phyloP scores from a whole-genome alignment of 2,888 invertebrate genomes.

The Nomada ferruginata region DNA sequence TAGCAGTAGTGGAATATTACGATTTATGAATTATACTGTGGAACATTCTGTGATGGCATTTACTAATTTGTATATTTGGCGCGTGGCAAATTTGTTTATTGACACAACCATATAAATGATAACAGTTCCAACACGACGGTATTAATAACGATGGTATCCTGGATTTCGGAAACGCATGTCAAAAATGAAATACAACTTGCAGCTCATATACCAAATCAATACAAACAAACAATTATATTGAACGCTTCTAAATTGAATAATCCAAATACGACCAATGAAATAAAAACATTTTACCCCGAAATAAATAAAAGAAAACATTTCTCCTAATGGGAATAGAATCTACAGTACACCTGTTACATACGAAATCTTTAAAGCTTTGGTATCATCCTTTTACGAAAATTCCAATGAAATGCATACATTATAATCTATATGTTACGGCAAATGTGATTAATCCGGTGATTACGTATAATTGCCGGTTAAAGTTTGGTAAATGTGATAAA shows the following conservation, averaged over 20 bases:
- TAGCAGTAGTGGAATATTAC: neutral
- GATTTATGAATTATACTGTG: neutral
- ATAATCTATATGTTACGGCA: too few relatives aligned
- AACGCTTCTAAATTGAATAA: neutral
- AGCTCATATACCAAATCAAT: neutral
- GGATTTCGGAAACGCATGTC: neutral
- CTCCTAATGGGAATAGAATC: too few relatives aligned
- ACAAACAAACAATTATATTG: neutral
- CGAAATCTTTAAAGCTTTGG: too few relatives aligned
- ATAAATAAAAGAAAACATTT: too few relatives aligned
- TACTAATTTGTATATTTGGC: conserved; percentile 12
- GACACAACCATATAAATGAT: neutral
- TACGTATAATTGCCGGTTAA: too few relatives aligned
- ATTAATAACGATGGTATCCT: neutral
- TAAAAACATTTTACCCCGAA: too few relatives aligned
- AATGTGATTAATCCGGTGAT: too few relatives aligned
- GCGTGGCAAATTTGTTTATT: conserved; percentile 14
- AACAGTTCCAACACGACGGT: neutral
- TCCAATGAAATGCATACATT: too few relatives aligned
- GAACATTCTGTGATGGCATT: neutral
- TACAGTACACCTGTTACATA: too few relatives aligned
- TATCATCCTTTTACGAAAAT: too few relatives aligned
- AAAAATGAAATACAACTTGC: conserved; percentile 10
- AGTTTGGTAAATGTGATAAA: too few relatives aligned
- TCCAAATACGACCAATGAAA: too few relatives aligned